Base-by-base conservation (phyloP, 2,797 vertebrate genomes). In the Rhodeus uyekii region DNA sequence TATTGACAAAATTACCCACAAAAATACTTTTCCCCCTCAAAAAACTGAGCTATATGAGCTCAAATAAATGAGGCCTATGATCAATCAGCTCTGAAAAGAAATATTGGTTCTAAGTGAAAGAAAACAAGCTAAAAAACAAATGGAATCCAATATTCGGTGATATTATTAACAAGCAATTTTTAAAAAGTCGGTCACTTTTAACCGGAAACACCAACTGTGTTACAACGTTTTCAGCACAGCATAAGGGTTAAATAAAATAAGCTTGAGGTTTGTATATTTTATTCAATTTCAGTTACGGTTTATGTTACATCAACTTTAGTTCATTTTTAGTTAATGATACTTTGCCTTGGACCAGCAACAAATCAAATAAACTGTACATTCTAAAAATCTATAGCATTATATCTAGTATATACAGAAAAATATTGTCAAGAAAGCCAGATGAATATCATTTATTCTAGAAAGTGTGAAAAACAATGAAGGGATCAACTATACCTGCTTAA, bases 401-500 rank as follows among this genome's bases (percentile, higher is more conserved):
- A n/a, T 58, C 2, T 5, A 27, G 27, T 24, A 27, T 13, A 0
- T 3, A n/a, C n/a, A 3, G 18, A 14, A 29, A 75, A 27, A 75
- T 58, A 39, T n/a, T n/a, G 9, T 58, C 8, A 27, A 58, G 34
- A 39, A 24, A 39, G 5, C 50, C 38, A 75, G 22, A 55, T 5
- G 2, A 55, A 29, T 60, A 16, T 22, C 3, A 61, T 44, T 36
- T 36, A 60, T 46, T 36, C 24, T 16, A 16, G 38, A 29, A 18
- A 8, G 58, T 34, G 63, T 24, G 55, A 65, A 83, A 12, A 61
- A 81, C 79, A 63, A 64, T 64, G 9, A 50, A 32, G 24, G 32
- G 38, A 7, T 39, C n/a, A 24, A 18, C 10, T 46, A 13, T 94
- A 99, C 98, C 97, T 99, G 98, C 91, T 99, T 99, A 82, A 94